These are phyloP conservation scores for Cynodonichthys magdalenae DNA, from an alignment of 2,797 vertebrate species.

Conservation along the genomic window DNA sequence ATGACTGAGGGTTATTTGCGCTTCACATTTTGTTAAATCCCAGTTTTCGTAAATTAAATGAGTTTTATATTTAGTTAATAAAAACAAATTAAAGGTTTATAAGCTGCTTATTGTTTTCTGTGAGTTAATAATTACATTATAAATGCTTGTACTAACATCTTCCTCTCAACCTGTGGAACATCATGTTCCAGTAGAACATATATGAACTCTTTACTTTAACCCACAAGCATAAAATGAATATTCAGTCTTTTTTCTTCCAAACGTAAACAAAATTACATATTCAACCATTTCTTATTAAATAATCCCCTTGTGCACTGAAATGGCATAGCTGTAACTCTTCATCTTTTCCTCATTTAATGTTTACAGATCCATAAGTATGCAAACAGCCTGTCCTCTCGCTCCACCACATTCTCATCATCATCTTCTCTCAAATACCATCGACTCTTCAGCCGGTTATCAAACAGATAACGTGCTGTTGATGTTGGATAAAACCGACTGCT, in stretches of 20 bases:
- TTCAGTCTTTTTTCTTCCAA: no score
- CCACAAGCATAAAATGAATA: neutral
- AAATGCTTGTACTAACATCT: no score
- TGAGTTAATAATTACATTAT: no score
- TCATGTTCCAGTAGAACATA: no score
- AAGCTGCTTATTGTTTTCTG: neutral
- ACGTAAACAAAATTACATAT: no score
- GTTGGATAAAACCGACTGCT: neutral
- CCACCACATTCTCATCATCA: neutral
- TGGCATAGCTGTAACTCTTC: no score
- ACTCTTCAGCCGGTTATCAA: neutral
- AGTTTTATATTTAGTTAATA: neutral
- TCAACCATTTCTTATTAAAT: no score
- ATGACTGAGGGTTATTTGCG: no score
- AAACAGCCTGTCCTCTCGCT: neutral
- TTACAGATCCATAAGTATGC: neutral
- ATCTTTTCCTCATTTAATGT: constrained; percentile 1
- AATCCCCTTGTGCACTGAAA: no score
- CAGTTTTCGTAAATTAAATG: neutral
- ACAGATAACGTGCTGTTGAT: neutral
- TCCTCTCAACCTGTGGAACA: no score
- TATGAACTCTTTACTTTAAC: neutral
- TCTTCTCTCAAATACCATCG: constrained; percentile 1
- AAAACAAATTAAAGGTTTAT: neutral
- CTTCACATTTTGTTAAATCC: neutral